Conservation (phyloP, 2,888 invertebrate species). For the Trimorus sp. region DNA sequence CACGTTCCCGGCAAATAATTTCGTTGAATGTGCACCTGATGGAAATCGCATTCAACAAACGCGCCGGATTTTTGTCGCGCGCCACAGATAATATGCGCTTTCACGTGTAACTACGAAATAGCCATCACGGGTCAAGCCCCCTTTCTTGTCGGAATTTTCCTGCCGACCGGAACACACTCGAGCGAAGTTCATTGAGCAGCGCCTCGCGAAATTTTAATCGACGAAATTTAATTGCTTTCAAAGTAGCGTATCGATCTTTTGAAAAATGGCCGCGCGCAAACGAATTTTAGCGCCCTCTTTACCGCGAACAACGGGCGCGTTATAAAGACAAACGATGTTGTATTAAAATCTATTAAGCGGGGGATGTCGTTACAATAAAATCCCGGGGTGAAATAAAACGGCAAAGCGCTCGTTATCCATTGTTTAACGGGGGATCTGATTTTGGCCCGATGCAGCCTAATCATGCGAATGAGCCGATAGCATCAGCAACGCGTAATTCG, state of each 20-base stretch:
- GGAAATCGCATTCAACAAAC: slow-evolving; percentile 40
- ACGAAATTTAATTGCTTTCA: no score
- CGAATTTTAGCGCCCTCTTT: no score
- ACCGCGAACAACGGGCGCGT: no score
- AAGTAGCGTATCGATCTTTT: no score
- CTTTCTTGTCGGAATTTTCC: no score
- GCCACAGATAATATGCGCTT: not conserved
- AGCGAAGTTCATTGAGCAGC: no score
- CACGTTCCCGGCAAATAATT: slow-evolving; percentile 41
- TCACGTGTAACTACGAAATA: not conserved
- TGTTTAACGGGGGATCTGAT: slow-evolving; percentile 51
- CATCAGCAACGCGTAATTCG: slow-evolving; percentile 70
- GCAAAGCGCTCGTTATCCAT: slow-evolving; percentile 32
- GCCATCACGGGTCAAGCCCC: not conserved
- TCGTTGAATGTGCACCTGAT: slow-evolving; percentile 47
- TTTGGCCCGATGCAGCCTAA: slow-evolving; percentile 68
- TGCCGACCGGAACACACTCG: no score
- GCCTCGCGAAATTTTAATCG: not conserved
- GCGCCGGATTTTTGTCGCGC: no score
- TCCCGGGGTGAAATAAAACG: slow-evolving; percentile 15
- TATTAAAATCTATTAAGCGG: slow-evolving; percentile 4
- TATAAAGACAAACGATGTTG: not conserved
- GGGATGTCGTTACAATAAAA: slow-evolving; percentile 20
- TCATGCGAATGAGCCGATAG: slow-evolving; percentile 69
- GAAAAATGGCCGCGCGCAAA: no score